phyloP scores from a whole-genome alignment of 2,113 vertebrate genomes.

The Menidia beryllina region DNA sequence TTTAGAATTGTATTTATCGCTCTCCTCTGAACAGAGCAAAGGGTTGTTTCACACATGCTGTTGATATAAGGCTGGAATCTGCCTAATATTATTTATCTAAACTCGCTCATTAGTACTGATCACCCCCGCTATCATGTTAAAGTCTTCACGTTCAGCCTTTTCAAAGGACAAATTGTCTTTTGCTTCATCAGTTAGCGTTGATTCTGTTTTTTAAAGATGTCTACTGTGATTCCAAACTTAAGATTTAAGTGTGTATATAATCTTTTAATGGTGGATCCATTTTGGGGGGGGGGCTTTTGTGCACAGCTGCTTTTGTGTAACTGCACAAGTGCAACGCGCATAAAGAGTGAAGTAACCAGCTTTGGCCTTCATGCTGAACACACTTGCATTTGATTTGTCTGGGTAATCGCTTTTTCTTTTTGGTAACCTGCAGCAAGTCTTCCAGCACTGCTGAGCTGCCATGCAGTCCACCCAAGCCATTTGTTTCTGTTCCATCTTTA shows the following conservation, averaged over 20 bases:
- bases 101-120: too few species aligned
- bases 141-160: too few species aligned
- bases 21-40: background rate
- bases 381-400: constrained; percentile 36
- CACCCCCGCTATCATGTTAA: too few species aligned
- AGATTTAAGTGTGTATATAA: too few species aligned
- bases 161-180: too few species aligned
- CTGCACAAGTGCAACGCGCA: background rate
- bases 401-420: constrained; percentile 17
- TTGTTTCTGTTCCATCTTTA: constrained; percentile 35
- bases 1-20: too few species aligned
- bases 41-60: background rate
- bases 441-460: constrained; percentile 10
- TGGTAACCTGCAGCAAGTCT: constrained; percentile 12
- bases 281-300: background rate
- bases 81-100: too few species aligned
- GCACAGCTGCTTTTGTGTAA: background rate
- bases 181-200: too few species aligned
- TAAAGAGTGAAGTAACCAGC: background rate
- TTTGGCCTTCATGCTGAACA: background rate
- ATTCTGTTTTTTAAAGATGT: too few species aligned
- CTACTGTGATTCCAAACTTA: too few species aligned
- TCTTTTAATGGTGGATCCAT: background rate
- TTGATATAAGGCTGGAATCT: background rate
- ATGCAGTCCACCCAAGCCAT: constrained; percentile 20